Conservation (phyloP, 1,140 invertebrate genomes). For the Intoshia linei region DNA sequence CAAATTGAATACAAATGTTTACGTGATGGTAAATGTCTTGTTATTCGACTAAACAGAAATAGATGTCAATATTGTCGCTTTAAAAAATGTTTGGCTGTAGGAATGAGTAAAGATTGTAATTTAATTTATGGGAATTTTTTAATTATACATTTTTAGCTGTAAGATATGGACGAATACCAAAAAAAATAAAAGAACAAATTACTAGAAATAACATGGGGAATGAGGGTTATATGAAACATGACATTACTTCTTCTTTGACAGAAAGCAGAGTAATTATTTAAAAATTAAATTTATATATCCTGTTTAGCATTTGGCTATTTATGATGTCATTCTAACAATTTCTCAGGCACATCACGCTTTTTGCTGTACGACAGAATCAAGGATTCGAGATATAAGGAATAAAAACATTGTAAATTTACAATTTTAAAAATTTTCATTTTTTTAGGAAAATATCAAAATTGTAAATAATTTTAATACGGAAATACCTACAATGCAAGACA, state of each 20-base stretch:
- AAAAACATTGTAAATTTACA: constrained; percentile 23
- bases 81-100: constrained; percentile 80
- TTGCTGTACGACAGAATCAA: constrained; percentile 58
- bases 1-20: constrained; percentile 86
- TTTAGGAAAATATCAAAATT: no score
- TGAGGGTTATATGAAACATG: constrained; percentile 15
- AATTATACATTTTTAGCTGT: constrained; percentile 34
- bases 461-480: no score
- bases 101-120: constrained; percentile 65
- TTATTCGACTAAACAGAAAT: constrained; percentile 73
- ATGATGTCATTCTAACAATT: constrained; percentile 50
- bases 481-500: no score
- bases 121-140: constrained; percentile 3
- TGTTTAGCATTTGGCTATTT: constrained; percentile 30
- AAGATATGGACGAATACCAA: constrained; percentile 66
- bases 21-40: constrained; percentile 70
- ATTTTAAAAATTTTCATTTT: no score
- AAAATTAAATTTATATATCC: constrained; percentile 14
- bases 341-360: constrained; percentile 56
- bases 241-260: constrained; percentile 8
- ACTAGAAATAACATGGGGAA: constrained; percentile 18
- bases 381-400: constrained; percentile 34
- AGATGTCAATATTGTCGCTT: constrained; percentile 87
- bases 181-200: constrained; percentile 40
- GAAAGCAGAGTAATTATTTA: constrained; percentile 10